A percentile compares a stretch with the other conserved stretches of the same genome.
Evolutionary conservation across 2,797 vertebrate genomes (phyloP).

Genomic region (Ceryle rudis): DNA sequence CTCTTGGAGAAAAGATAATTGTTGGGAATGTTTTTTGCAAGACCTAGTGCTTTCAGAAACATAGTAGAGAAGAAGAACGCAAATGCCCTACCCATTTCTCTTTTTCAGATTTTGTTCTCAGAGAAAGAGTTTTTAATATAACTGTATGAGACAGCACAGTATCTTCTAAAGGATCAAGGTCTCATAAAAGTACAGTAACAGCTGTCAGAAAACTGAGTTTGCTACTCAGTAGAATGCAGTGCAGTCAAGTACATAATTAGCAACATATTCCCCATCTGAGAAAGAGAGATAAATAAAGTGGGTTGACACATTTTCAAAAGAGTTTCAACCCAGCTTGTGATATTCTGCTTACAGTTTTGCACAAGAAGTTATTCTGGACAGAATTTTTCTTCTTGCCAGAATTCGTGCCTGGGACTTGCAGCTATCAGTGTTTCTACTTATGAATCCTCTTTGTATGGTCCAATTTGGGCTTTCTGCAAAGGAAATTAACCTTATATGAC

Average conservation of each 20-base stretch:
- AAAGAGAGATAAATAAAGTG: background rate
- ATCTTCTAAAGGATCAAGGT: slow-evolving; percentile 66
- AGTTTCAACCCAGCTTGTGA: background rate
- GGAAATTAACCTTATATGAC: background rate
- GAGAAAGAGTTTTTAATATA: slow-evolving; percentile 49
- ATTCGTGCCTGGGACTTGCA: background rate
- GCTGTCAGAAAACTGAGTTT: slow-evolving; percentile 66
- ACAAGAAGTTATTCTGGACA: background rate
- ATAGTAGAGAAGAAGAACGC: background rate
- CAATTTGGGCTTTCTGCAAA: background rate
- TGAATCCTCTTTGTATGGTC: background rate
- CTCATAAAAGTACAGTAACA: slow-evolving; percentile 65
- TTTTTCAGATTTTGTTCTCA: slow-evolving; percentile 4
- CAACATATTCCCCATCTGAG: background rate
- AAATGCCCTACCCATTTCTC: background rate
- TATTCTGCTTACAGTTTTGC: background rate
- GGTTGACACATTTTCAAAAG: slow-evolving; percentile 1
- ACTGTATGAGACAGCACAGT: slow-evolving; percentile 27
- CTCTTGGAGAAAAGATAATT: background rate
- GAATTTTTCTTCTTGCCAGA: background rate
- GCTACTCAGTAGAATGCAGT: background rate
- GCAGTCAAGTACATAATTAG: slow-evolving; percentile 45
- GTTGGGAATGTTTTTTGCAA: background rate
- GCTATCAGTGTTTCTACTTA: background rate
- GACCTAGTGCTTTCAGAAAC: background rate